Conservation (phyloP, 2,797 vertebrate species). For the Chelidonichthys spinosus region DNA sequence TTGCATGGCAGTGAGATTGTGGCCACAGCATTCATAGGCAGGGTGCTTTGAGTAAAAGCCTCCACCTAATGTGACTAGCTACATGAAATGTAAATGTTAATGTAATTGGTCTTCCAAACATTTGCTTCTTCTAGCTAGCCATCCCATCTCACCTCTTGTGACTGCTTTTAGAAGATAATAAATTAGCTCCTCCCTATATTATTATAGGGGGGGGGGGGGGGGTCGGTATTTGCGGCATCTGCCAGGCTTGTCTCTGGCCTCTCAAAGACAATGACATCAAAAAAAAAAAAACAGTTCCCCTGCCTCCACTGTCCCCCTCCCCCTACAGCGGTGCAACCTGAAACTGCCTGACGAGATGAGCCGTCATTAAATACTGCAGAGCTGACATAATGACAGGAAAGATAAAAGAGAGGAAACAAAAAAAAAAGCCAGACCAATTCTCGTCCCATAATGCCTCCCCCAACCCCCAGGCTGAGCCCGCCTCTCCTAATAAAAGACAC, state of each 20-base stretch:
- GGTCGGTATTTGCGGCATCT: constrained; percentile 75
- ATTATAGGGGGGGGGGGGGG: constrained; percentile 38
- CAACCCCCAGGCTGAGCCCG: constrained; percentile 66
- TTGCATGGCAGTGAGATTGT: neutral
- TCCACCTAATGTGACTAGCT: constrained; percentile 7
- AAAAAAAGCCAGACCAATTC: constrained; percentile 79
- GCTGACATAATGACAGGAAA: constrained; percentile 85
- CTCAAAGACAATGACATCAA: constrained; percentile 78
- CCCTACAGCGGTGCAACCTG: constrained; percentile 79
- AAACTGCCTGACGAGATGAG: constrained; percentile 84
- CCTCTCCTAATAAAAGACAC: constrained; percentile 78
- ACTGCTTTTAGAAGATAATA: constrained; percentile 62
- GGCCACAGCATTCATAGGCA: neutral
- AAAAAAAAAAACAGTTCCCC: constrained; percentile 50
- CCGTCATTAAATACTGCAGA: constrained; percentile 84
- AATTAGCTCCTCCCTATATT: constrained; percentile 51
- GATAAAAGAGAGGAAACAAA: constrained; percentile 82
- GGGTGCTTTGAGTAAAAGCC: constrained; percentile 31
- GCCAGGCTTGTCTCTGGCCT: constrained; percentile 63
- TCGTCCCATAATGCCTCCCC: constrained; percentile 75
- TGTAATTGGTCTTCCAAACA: constrained; percentile 40
- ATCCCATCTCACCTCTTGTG: constrained; percentile 20
- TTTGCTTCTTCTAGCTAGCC: constrained; percentile 21
- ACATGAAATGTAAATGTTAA: constrained; percentile 54
- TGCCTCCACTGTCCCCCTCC: constrained; percentile 62